phyloP scores from a whole-genome alignment of 2,797 vertebrate species.

The Anabacerthia variegaticeps region DNA sequence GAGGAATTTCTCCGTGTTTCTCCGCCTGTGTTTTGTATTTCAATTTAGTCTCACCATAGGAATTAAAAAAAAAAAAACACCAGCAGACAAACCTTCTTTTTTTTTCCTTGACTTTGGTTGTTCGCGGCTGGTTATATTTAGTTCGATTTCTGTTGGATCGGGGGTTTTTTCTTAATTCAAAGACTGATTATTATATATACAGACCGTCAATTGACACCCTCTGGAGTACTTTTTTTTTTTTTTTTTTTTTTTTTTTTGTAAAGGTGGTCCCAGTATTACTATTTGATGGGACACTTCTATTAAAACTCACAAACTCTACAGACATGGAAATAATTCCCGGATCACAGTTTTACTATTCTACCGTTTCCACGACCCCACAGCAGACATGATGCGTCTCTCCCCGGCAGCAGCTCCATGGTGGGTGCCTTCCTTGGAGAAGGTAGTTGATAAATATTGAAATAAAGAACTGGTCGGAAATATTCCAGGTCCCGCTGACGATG shows the following conservation, averaged over 20 bases:
- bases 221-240: too few species aligned
- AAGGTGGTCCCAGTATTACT: neutral
- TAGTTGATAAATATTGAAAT: neutral
- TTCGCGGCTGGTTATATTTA: neutral
- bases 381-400: fast-evolving
- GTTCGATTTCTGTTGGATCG: neutral
- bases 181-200: neutral
- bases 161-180: neutral
- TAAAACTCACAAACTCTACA: neutral
- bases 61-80: too few species aligned
- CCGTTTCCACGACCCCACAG: neutral
- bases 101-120: fast-evolving
- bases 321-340: neutral
- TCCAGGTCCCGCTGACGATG: neutral
- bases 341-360: neutral
- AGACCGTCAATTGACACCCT: neutral
- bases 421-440: neutral
- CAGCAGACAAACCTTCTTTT: fast-evolving
- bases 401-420: neutral
- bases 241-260: neutral
- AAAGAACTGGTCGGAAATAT: neutral
- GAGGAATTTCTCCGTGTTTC: too few species aligned
- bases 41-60: neutral
- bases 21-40: neutral
- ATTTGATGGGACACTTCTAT: neutral